Conservation (phyloP, 2,888 invertebrate genomes). For the Apomyelois bistriatella region DNA sequence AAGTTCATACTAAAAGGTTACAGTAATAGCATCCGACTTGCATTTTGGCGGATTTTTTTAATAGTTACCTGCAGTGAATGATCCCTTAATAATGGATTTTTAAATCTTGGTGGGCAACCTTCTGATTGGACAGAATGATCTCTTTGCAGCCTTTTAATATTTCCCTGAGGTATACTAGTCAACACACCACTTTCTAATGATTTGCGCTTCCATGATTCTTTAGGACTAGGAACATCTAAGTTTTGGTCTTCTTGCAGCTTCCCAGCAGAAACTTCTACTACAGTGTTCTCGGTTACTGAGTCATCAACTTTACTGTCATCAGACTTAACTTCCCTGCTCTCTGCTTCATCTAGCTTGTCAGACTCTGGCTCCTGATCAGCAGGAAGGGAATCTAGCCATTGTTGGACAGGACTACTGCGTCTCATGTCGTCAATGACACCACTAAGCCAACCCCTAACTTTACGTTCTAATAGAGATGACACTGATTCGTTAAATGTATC, state of each 20-base stretch:
- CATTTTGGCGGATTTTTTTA: too few species aligned
- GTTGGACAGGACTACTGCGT: slow-evolving; percentile 85
- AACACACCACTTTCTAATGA: slow-evolving; percentile 61
- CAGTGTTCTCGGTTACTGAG: slow-evolving; percentile 56
- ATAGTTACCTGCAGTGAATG: slow-evolving; percentile 71
- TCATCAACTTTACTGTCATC: slow-evolving; percentile 61
- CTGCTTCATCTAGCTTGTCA: slow-evolving; percentile 30
- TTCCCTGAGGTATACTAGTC: slow-evolving; percentile 45
- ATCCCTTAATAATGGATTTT: slow-evolving; percentile 71
- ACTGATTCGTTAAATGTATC: slow-evolving; percentile 72
- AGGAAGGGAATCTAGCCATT: slow-evolving; percentile 87
- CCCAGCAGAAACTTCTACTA: slow-evolving; percentile 45
- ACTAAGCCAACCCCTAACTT: slow-evolving; percentile 71
- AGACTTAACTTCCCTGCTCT: slow-evolving; percentile 41
- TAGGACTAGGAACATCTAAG: slow-evolving; percentile 53
- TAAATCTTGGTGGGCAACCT: slow-evolving; percentile 61
- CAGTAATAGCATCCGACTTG: too few species aligned
- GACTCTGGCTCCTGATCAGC: slow-evolving; percentile 39
- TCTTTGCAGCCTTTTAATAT: slow-evolving; percentile 56
- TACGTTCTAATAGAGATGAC: slow-evolving; percentile 67
- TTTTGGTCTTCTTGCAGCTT: slow-evolving; percentile 42
- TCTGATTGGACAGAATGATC: slow-evolving; percentile 74
- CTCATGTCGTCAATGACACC: slow-evolving; percentile 80
- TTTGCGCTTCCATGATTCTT: slow-evolving; percentile 60
- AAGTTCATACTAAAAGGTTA: too few species aligned